These are phyloP conservation scores for Microcebus griseorufus DNA, from an alignment of 2,113 vertebrate genomes.

Conservation along the genomic window DNA sequence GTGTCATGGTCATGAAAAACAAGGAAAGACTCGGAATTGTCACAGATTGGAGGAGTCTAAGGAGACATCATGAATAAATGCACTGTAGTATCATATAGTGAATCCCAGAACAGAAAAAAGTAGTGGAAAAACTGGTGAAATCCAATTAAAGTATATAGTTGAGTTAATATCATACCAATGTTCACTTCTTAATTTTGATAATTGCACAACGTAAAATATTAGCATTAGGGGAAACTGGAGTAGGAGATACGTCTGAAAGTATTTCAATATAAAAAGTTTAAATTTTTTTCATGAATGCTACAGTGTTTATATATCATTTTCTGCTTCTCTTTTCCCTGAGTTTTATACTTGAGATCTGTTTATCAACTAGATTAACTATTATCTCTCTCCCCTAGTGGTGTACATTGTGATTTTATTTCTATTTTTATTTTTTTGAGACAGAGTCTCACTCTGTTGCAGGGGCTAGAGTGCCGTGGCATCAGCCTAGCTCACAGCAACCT, in stretches of 20 bases:
- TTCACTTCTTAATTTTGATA: slow-evolving; percentile 15
- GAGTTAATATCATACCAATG: background rate
- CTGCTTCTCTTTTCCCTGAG: slow-evolving; percentile 40
- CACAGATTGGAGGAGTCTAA: background rate
- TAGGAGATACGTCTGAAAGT: background rate
- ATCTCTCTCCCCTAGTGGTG: background rate
- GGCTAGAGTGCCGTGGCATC: too few relatives aligned
- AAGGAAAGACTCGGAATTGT: background rate
- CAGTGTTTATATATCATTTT: background rate
- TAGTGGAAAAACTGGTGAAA: background rate
- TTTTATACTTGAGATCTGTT: background rate
- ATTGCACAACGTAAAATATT: background rate
- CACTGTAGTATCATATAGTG: background rate
- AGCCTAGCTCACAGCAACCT: too few relatives aligned
- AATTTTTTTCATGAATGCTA: background rate
- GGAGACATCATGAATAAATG: background rate
- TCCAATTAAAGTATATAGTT: background rate
- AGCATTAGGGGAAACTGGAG: background rate
- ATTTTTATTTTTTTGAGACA: background rate
- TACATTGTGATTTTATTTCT: background rate
- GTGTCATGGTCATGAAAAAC: slow-evolving; percentile 21
- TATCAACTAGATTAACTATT: background rate
- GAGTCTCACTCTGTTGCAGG: too few relatives aligned
- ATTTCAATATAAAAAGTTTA: slow-evolving; percentile 30
- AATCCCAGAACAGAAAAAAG: background rate